These are phyloP conservation scores for Baccha elongata DNA, from an alignment of 2,888 invertebrate species.

Conservation along the genomic window DNA sequence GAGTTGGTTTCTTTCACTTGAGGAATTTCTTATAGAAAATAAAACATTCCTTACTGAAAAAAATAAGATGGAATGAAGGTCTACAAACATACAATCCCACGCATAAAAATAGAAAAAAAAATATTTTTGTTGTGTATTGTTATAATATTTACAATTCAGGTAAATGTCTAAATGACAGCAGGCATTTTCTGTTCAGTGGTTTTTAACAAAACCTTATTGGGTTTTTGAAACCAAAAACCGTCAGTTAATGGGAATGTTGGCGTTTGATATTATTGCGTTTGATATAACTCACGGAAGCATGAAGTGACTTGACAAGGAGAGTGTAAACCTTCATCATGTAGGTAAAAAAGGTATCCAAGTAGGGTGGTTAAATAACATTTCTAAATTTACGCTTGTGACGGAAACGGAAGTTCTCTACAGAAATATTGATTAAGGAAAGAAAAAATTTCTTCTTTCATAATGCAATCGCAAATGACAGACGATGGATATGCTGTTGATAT, in stretches of 20 bases:
- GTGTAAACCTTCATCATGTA: neutral
- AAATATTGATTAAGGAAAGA: too few species aligned
- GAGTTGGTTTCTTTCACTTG: constrained; percentile 13
- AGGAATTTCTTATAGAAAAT: constrained; percentile 11
- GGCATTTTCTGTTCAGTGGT: constrained; percentile 26
- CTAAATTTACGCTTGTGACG: neutral
- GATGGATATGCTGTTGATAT: too few species aligned
- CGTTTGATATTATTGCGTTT: neutral
- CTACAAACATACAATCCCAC: neutral
- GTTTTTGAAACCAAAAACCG: neutral
- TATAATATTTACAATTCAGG: constrained; percentile 15
- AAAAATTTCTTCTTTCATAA: too few species aligned
- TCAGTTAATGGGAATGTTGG: constrained; percentile 13
- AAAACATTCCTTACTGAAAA: neutral
- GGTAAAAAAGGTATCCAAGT: neutral
- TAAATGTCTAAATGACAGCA: constrained; percentile 35
- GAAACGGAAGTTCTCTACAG: neutral
- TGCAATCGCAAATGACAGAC: too few species aligned
- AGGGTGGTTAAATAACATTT: neutral
- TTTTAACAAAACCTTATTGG: constrained; percentile 33
- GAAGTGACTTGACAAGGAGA: constrained; percentile 22
- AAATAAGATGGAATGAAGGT: neutral
- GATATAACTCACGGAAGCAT: neutral
- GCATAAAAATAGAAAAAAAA: too few species aligned
- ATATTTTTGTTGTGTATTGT: too few species aligned